These are phyloP conservation scores for Eubucco bourcierii DNA, from an alignment of 2,113 vertebrate genomes.

Conservation along the genomic window DNA sequence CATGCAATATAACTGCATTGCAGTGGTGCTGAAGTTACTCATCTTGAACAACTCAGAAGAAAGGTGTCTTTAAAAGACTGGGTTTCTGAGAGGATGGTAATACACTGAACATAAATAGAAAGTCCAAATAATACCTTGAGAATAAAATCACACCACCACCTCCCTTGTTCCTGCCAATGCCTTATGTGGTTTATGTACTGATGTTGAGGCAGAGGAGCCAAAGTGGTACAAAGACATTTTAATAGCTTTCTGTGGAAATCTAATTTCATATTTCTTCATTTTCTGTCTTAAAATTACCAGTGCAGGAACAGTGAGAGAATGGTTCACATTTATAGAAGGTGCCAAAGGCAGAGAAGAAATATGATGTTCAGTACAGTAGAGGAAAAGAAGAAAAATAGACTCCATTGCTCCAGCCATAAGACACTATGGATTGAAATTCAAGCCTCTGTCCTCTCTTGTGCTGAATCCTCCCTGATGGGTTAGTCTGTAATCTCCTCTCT, in stretches of 20 bases:
- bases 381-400: slow-evolving; percentile 38
- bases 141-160: not conserved
- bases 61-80: not conserved
- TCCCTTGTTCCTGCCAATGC: not conserved
- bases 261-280: slow-evolving; percentile 12
- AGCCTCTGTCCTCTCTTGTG: not conserved
- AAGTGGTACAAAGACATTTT: not conserved
- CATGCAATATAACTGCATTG: not conserved
- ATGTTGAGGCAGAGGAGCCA: not conserved
- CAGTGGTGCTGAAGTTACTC: not conserved
- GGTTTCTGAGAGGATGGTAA: not conserved
- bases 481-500: slow-evolving; percentile 33
- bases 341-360: slow-evolving; percentile 34
- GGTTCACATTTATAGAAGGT: slow-evolving; percentile 34
- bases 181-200: not conserved
- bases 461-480: slow-evolving; percentile 36
- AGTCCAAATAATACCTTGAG: not conserved
- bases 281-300: not conserved
- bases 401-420: slow-evolving; percentile 8
- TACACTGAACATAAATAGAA: not conserved
- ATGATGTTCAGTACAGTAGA: not conserved
- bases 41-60: not conserved
- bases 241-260: slow-evolving; percentile 21
- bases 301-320: not conserved
- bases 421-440: slow-evolving; percentile 51